These are phyloP conservation scores for Amitus sp. DNA, from an alignment of 2,888 invertebrate species.

Conservation along the genomic window DNA sequence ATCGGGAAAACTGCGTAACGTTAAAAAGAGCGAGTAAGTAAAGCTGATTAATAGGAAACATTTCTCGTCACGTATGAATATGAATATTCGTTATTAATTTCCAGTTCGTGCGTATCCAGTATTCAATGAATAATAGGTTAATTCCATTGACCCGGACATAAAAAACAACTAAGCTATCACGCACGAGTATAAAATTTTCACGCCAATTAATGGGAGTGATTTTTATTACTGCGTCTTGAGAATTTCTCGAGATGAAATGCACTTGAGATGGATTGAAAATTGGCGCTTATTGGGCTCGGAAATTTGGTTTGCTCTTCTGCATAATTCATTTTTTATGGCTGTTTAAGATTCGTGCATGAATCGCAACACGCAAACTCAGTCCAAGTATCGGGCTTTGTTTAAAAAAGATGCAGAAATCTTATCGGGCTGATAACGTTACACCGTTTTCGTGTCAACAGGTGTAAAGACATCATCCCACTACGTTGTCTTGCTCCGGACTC, in stretches of 20 bases:
- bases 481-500: too few species aligned
- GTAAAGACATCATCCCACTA: too few species aligned
- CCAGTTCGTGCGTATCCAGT: background rate
- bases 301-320: too few species aligned
- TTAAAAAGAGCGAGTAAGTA: too few species aligned
- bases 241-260: too few species aligned
- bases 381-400: conserved; percentile 43
- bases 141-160: background rate
- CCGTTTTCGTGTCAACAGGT: conserved; percentile 51
- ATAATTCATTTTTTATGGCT: conserved; percentile 11
- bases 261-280: too few species aligned
- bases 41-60: background rate
- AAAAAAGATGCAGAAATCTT: conserved; percentile 52
- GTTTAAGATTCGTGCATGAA: conserved; percentile 10
- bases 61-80: background rate
- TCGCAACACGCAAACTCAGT: conserved; percentile 40
- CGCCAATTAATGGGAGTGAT: background rate
- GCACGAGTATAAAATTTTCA: background rate
- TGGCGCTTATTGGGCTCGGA: too few species aligned
- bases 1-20: too few species aligned
- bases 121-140: conserved; percentile 1
- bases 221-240: conserved; percentile 13
- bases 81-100: background rate
- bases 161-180: background rate
- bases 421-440: conserved; percentile 50